Conservation (phyloP, 2,888 invertebrate species). For the Hydrotaea cyrtoneurina region DNA sequence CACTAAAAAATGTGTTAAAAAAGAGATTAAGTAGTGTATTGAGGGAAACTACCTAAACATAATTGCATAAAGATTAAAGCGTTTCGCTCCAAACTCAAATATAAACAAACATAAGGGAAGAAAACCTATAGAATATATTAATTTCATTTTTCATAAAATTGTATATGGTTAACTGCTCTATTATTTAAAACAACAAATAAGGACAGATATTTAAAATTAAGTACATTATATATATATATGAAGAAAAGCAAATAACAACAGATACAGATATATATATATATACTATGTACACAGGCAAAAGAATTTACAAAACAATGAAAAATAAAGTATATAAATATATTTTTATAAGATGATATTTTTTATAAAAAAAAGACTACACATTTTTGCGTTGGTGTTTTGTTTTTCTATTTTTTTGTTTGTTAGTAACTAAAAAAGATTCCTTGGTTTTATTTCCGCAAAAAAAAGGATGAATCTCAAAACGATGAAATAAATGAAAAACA, state of each 20-base stretch:
- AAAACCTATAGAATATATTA: conserved; percentile 7
- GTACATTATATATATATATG: background rate
- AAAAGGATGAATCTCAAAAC: conserved; percentile 59
- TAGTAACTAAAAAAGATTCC: conserved; percentile 46
- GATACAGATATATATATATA: too few species aligned
- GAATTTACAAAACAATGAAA: conserved; percentile 25
- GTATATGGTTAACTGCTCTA: conserved; percentile 24
- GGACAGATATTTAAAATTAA: background rate
- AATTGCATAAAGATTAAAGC: conserved; percentile 55
- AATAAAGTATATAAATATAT: conserved; percentile 27
- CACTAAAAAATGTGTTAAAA: conserved; percentile 13
- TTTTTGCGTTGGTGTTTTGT: conserved; percentile 28
- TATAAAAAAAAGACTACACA: conserved; percentile 20
- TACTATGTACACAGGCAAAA: conserved; percentile 28
- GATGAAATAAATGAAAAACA: conserved; percentile 39
- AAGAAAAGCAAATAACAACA: background rate
- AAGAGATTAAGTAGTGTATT: conserved; percentile 25
- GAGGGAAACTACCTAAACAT: conserved; percentile 39
- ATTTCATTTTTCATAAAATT: conserved; percentile 1
- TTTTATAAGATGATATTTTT: conserved; percentile 17
- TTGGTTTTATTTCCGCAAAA: conserved; percentile 49
- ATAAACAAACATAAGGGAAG: background rate
- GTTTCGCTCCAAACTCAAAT: conserved; percentile 25
- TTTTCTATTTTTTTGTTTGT: conserved; percentile 10
- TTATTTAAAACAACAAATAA: conserved; percentile 15